Conservation (phyloP, 2,888 invertebrate genomes). For the Acheta domesticus region DNA sequence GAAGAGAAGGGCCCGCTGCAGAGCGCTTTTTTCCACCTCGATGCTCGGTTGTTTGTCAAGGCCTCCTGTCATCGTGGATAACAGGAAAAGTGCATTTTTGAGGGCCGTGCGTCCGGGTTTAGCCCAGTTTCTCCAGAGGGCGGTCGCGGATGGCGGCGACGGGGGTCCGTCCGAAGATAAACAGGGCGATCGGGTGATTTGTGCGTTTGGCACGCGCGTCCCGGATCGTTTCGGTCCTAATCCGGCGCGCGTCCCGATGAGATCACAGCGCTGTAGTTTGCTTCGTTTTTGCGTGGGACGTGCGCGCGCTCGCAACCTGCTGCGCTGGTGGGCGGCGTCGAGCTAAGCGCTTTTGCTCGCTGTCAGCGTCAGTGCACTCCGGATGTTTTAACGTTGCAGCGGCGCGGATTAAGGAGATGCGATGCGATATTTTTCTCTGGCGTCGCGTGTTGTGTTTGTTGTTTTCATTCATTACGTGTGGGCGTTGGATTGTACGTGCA, state of each 20-base stretch:
- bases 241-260: not conserved
- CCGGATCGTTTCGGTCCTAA: not conserved
- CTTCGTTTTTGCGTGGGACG: too few species aligned
- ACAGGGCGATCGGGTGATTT: not conserved
- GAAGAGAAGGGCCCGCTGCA: not conserved
- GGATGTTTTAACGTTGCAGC: too few species aligned
- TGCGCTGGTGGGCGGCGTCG: too few species aligned
- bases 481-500: too few species aligned
- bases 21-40: not conserved
- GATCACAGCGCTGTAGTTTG: too few species aligned
- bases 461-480: too few species aligned
- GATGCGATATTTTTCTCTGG: too few species aligned
- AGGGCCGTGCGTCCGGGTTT: slow-evolving; percentile 10
- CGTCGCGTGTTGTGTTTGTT: too few species aligned
- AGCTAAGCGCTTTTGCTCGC: too few species aligned
- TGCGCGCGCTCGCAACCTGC: too few species aligned
- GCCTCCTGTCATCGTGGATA: slow-evolving; percentile 5
- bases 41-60: slow-evolving; percentile 2
- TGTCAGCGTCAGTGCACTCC: too few species aligned
- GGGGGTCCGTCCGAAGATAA: not conserved
- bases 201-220: slow-evolving; percentile 2
- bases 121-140: not conserved
- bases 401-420: too few species aligned
- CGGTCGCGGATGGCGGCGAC: not conserved
- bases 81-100: slow-evolving; percentile 18